Conservation (phyloP, 2,888 invertebrate species). For the Gordius sp. region DNA sequence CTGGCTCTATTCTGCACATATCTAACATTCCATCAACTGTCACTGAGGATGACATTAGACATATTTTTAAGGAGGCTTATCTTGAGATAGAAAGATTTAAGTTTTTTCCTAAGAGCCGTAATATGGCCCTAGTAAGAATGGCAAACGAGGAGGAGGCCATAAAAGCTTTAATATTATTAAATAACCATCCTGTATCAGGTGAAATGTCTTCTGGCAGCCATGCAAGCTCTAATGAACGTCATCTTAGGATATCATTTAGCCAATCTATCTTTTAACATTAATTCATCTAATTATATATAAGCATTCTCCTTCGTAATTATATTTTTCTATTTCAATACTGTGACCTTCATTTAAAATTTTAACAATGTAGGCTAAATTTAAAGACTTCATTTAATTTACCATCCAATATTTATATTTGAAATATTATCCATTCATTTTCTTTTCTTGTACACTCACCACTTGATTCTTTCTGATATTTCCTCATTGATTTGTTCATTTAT, state of each 20-base stretch:
- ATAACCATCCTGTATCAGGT: not conserved
- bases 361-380: too few species aligned
- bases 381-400: too few species aligned
- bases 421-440: too few species aligned
- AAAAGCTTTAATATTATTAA: constrained; percentile 1
- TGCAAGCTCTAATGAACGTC: not conserved
- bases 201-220: not conserved
- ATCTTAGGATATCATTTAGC: constrained; percentile 5
- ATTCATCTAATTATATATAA: too few species aligned
- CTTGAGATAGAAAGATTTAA: not conserved
- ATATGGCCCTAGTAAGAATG: constrained; percentile 13
- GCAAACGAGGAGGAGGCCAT: not conserved
- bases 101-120: constrained; percentile 8
- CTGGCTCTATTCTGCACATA: not conserved
- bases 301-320: too few species aligned
- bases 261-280: too few species aligned
- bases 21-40: constrained; percentile 4
- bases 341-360: too few species aligned
- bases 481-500: too few species aligned
- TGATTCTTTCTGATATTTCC: too few species aligned
- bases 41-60: constrained; percentile 15
- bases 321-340: too few species aligned
- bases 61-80: not conserved
- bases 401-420: too few species aligned
- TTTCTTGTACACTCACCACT: too few species aligned